Evolutionary conservation across 2,888 invertebrate genomes (phyloP).

Genomic region (Chloromyia formosa): DNA sequence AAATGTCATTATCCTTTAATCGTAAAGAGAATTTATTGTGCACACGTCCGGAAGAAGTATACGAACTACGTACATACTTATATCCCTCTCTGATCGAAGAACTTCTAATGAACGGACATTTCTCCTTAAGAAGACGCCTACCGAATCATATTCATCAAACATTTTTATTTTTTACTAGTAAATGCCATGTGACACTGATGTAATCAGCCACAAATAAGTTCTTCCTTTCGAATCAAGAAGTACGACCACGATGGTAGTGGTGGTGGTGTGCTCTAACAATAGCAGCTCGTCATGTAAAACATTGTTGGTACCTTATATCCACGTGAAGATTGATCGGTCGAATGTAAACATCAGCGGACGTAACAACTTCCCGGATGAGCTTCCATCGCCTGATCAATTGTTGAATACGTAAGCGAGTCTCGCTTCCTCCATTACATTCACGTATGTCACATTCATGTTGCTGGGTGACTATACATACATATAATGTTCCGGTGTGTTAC

Average conservation of each 20-base stretch:
- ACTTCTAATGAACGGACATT: too few species aligned
- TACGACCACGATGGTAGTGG: not conserved
- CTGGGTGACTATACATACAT: not conserved
- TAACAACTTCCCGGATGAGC: conserved; percentile 51
- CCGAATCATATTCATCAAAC: too few species aligned
- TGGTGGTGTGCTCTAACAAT: not conserved
- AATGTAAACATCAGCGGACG: conserved; percentile 48
- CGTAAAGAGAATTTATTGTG: too few species aligned
- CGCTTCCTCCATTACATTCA: conserved; percentile 21
- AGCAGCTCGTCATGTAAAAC: conserved; percentile 2
- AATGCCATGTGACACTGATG: too few species aligned
- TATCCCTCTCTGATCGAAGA: too few species aligned
- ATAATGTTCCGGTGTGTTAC: not conserved
- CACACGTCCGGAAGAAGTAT: too few species aligned
- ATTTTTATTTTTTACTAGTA: too few species aligned
- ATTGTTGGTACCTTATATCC: not conserved
- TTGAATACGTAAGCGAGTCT: conserved; percentile 48
- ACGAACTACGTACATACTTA: too few species aligned
- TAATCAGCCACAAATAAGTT: conserved; percentile 15
- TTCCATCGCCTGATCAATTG: conserved; percentile 49
- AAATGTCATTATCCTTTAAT: too few species aligned
- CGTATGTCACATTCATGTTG: conserved; percentile 16
- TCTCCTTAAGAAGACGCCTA: too few species aligned
- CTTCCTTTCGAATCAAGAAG: conserved; percentile 15
- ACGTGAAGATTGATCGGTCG: conserved; percentile 37